Conservation (phyloP, 2,797 vertebrate genomes). For the Sebastes goodei region DNA sequence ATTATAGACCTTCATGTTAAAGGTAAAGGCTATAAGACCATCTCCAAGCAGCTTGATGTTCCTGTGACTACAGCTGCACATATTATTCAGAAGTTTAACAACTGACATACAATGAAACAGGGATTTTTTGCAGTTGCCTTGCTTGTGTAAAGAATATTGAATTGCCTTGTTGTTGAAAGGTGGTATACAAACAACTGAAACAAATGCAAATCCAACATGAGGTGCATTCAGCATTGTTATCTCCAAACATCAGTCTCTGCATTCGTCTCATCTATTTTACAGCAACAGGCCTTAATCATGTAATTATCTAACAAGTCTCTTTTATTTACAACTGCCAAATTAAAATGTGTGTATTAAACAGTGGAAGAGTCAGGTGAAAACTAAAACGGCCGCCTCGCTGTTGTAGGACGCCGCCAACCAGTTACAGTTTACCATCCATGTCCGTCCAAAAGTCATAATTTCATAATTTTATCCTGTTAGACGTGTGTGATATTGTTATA, state of each 20-base stretch:
- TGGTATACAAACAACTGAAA: not conserved
- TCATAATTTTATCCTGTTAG: no score
- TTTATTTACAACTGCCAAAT: not conserved
- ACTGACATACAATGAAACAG: not conserved
- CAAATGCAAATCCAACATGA: not conserved
- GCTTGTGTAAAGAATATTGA: not conserved
- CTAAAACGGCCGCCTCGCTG: no score
- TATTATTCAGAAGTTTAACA: not conserved
- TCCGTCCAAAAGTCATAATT: no score
- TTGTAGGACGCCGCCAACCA: no score
- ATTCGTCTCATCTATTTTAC: not conserved
- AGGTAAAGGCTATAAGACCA: no score
- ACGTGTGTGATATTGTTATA: no score
- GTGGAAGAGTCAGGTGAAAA: not conserved
- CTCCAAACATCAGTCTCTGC: not conserved
- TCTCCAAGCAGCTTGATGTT: no score
- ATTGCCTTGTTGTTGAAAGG: not conserved
- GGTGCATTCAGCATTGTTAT: not conserved
- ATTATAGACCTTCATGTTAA: no score
- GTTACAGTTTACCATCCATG: no score
- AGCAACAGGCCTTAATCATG: no score
- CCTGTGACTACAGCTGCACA: no score
- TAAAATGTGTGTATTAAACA: not conserved
- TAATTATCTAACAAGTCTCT: not conserved
- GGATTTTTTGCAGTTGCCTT: not conserved